phyloP scores from a whole-genome alignment of 2,888 invertebrate species.

The Glomeris marginata region DNA sequence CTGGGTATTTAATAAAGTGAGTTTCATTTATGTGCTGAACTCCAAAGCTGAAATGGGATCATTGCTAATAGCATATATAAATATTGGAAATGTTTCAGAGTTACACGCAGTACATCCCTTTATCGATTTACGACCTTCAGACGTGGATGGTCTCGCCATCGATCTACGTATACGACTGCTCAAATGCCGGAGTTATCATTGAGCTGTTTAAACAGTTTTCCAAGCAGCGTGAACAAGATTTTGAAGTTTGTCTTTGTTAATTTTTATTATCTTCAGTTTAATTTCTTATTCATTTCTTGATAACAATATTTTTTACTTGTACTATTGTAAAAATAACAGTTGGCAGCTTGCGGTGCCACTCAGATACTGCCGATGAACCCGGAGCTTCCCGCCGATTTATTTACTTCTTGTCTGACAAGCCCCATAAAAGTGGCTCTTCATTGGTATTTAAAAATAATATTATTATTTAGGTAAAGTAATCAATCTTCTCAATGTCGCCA shows the following conservation, averaged over 20 bases:
- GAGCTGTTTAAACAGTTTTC: conserved; percentile 64
- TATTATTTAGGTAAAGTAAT: not conserved
- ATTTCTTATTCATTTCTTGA: no score
- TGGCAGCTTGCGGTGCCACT: conserved; percentile 87
- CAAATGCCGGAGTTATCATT: conserved; percentile 92
- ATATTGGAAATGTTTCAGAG: conserved; percentile 51
- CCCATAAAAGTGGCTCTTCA: conserved; percentile 91
- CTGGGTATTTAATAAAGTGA: conserved; percentile 95
- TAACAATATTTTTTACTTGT: no score
- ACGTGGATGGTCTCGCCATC: conserved; percentile 99
- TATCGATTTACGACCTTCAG: conserved; percentile 96
- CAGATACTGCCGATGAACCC: conserved; percentile 94
- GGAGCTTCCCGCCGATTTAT: conserved; percentile 90
- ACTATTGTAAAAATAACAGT: no score
- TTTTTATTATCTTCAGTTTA: no score
- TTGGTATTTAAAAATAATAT: conserved; percentile 41
- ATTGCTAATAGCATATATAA: no score
- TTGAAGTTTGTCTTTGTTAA: conserved; percentile 36
- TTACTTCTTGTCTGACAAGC: conserved; percentile 95
- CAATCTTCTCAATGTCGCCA: not conserved
- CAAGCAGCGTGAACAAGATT: conserved; percentile 73
- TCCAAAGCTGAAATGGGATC: no score
- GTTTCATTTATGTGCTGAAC: no score
- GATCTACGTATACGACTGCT: conserved; percentile 98
- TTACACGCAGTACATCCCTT: conserved; percentile 97